These are phyloP conservation scores for Echeneis naucrates DNA, from an alignment of 2,797 vertebrate species.

Conservation along the genomic window DNA sequence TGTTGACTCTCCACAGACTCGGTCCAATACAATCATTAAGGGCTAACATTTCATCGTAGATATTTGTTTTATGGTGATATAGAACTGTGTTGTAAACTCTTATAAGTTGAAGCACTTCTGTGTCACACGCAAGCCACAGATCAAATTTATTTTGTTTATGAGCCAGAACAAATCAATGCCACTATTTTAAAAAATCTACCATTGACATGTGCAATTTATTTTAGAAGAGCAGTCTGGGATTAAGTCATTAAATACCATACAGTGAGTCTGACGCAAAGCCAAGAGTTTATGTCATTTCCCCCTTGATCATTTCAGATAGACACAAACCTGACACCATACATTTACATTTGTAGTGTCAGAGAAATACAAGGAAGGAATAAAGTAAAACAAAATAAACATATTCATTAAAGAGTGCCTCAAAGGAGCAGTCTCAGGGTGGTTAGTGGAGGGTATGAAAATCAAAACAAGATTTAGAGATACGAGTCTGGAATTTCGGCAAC, in stretches of 20 bases:
- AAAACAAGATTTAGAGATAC: conserved; percentile 62
- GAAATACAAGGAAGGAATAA: conserved; percentile 29
- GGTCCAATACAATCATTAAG: conserved; percentile 31
- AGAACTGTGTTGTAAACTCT: conserved; percentile 5
- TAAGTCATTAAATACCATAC: not conserved
- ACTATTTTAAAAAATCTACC: not conserved
- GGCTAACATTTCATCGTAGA: conserved; percentile 24
- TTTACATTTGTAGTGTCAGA: conserved; percentile 31
- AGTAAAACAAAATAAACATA: conserved; percentile 55
- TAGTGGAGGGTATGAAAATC: conserved; percentile 63
- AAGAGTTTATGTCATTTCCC: not conserved
- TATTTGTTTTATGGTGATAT: conserved; percentile 33
- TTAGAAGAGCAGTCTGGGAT: conserved; percentile 5
- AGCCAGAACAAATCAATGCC: not conserved
- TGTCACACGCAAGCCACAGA: conserved; percentile 17
- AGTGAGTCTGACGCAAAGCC: not conserved
- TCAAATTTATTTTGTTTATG: conserved; percentile 3
- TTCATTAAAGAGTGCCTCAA: conserved; percentile 45
- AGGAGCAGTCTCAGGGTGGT: conserved; percentile 36
- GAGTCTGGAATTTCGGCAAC: conserved; percentile 54
- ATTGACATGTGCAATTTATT: not conserved
- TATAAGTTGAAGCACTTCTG: not conserved
- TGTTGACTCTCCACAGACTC: conserved; percentile 20
- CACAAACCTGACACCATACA: conserved; percentile 15
- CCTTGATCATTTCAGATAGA: conserved; percentile 18